Evolutionary conservation across 2,797 vertebrate species (phyloP).

Genomic region (Girardinus metallicus): DNA sequence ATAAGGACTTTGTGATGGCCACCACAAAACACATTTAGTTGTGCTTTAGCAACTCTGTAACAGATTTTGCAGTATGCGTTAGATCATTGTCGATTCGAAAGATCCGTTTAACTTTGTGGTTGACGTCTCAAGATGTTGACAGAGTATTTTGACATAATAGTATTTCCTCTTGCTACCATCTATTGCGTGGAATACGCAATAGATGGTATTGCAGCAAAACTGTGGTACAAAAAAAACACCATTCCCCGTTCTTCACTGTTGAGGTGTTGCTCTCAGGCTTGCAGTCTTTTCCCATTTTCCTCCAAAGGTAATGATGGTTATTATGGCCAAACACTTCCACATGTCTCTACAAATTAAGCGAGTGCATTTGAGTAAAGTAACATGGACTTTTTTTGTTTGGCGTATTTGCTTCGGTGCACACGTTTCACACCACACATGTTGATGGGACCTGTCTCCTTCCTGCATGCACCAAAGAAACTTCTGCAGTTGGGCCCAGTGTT

Average conservation of each 20-base stretch:
- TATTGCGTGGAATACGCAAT: background rate
- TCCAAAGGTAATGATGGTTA: background rate
- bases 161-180: background rate
- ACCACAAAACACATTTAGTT: background rate
- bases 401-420: background rate
- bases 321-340: background rate
- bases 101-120: background rate
- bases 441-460: background rate
- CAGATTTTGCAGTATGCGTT: background rate
- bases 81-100: background rate
- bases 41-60: background rate
- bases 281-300: background rate
- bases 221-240: background rate
- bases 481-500: constrained; percentile 10
- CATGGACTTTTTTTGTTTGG: background rate
- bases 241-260: background rate
- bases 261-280: background rate
- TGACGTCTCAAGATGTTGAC: background rate
- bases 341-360: background rate
- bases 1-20: background rate
- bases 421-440: background rate
- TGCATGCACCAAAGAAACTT: background rate
- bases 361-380: background rate
- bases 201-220: background rate
- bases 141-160: background rate